Conservation (phyloP, 2,113 vertebrate species). For the Cyprinodon variegatus region DNA sequence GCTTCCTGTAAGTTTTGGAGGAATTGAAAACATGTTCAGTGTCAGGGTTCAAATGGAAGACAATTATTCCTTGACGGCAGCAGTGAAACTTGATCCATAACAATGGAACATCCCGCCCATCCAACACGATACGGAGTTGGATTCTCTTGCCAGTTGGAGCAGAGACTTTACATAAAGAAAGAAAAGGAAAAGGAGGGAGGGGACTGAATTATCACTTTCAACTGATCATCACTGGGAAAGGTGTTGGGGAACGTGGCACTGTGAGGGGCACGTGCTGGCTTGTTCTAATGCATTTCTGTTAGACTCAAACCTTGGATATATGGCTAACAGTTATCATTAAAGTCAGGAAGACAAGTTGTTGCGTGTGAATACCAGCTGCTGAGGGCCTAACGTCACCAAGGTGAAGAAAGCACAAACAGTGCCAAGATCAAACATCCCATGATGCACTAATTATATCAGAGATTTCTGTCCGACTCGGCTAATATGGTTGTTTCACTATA, state of each 20-base stretch:
- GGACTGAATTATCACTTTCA: slow-evolving; percentile 71
- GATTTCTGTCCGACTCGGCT: not conserved
- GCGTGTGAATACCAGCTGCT: slow-evolving; percentile 8
- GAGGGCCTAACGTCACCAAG: not conserved
- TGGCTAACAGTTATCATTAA: slow-evolving; percentile 4
- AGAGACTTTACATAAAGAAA: slow-evolving; percentile 11
- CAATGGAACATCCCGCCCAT: slow-evolving; percentile 50
- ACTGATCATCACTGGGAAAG: slow-evolving; percentile 59
- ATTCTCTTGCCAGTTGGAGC: slow-evolving; percentile 60
- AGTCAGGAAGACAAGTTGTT: slow-evolving; percentile 2
- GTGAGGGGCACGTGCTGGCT: slow-evolving; percentile 50
- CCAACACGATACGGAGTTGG: slow-evolving; percentile 51
- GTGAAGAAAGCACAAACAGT: not conserved
- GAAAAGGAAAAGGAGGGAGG: not conserved
- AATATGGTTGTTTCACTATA: slow-evolving; percentile 2
- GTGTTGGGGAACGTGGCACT: slow-evolving; percentile 51
- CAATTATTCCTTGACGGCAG: slow-evolving; percentile 58
- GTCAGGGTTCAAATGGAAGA: slow-evolving; percentile 57
- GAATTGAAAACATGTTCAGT: slow-evolving; percentile 54
- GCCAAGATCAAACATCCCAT: not conserved
- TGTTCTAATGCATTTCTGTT: slow-evolving; percentile 31
- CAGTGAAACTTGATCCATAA: slow-evolving; percentile 50
- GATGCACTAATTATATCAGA: not conserved
- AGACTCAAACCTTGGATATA: slow-evolving; percentile 13
- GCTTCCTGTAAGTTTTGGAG: slow-evolving; percentile 48